Evolutionary conservation across 2,888 invertebrate genomes (phyloP).

Genomic region (Lasioglossum morio): DNA sequence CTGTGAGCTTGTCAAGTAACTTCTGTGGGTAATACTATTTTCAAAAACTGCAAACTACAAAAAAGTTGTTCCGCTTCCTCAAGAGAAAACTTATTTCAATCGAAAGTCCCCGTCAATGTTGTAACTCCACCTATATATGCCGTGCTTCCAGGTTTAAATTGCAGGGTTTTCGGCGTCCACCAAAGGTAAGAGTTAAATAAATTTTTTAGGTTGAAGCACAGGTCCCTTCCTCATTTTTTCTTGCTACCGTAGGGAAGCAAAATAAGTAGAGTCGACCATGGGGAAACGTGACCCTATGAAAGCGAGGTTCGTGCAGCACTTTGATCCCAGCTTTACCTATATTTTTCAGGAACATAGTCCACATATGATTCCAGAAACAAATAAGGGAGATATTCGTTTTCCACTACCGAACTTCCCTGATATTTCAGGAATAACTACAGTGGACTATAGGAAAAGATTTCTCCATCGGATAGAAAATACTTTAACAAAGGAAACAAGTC

Average conservation of each 20-base stretch:
- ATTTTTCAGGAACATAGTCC: slow-evolving; percentile 45
- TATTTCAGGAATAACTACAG: background rate
- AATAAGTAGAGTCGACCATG: slow-evolving; percentile 51
- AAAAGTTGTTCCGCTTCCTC: background rate
- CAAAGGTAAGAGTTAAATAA: slow-evolving; percentile 27
- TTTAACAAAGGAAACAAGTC: background rate
- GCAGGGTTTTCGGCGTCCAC: background rate
- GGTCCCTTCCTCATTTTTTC: slow-evolving; percentile 23
- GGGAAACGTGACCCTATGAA: slow-evolving; percentile 62
- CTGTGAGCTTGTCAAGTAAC: too few relatives aligned
- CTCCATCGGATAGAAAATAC: background rate
- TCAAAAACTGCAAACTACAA: background rate
- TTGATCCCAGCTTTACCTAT: slow-evolving; percentile 57
- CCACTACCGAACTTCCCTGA: background rate
- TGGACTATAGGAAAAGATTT: background rate
- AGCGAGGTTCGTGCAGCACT: slow-evolving; percentile 59
- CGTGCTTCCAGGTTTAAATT: slow-evolving; percentile 28
- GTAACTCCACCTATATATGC: slow-evolving; percentile 19
- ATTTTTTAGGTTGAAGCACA: slow-evolving; percentile 33
- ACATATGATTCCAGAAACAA: slow-evolving; percentile 41
- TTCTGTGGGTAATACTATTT: background rate
- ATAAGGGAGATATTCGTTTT: slow-evolving; percentile 12
- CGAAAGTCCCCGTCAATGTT: background rate
- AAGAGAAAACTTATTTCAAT: slow-evolving; percentile 4
- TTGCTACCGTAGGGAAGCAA: slow-evolving; percentile 5